Evolutionary conservation across 2,797 vertebrate genomes (phyloP).

Genomic region (Cryptoprocta ferox): DNA sequence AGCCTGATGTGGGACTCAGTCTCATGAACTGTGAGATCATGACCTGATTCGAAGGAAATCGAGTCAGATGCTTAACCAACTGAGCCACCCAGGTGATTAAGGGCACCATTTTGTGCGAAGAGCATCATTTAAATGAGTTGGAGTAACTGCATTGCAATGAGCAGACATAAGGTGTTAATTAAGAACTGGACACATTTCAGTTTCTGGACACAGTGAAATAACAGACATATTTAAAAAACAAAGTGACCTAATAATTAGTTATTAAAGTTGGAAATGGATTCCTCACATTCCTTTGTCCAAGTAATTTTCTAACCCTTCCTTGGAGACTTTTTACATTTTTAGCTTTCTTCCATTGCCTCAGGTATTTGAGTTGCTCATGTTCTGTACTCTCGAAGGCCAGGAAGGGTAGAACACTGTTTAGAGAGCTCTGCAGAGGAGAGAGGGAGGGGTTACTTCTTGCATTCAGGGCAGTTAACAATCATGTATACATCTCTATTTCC

Average conservation of each 20-base stretch:
- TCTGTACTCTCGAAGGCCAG: not conserved
- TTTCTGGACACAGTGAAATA: too few relatives aligned
- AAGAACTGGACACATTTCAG: not conserved
- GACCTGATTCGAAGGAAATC: too few relatives aligned
- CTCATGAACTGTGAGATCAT: too few relatives aligned
- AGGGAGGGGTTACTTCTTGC: not conserved
- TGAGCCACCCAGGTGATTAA: too few relatives aligned
- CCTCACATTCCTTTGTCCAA: not conserved
- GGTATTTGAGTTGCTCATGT: not conserved
- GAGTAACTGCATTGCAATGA: not conserved
- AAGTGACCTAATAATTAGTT: slow-evolving; percentile 23
- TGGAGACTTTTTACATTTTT: slow-evolving; percentile 2
- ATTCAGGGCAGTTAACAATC: not conserved
- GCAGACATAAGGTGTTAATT: not conserved
- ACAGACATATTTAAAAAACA: not conserved
- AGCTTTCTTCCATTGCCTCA: not conserved
- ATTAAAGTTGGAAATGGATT: not conserved
- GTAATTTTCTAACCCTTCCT: slow-evolving; percentile 12
- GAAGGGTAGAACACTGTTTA: not conserved
- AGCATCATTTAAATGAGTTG: not conserved
- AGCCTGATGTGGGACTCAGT: too few relatives aligned
- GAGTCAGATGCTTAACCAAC: too few relatives aligned
- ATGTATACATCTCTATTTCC: not conserved
- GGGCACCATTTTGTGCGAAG: not conserved
- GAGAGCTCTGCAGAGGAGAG: not conserved